phyloP scores from a whole-genome alignment of 2,888 invertebrate genomes.

The Eupithecia subumbrata region DNA sequence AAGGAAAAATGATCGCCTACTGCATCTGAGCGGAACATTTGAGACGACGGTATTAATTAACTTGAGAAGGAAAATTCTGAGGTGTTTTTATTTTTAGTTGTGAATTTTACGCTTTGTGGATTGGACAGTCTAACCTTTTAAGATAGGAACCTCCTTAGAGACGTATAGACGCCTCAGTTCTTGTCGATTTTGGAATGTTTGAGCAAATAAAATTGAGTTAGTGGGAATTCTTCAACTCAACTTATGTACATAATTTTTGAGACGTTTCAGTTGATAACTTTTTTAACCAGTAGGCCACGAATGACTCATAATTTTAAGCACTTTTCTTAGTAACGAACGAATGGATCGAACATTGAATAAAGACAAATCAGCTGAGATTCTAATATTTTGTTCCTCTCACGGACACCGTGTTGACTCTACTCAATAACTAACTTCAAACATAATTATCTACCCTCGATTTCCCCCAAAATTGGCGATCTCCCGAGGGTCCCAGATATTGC shows the following conservation, averaged over 20 bases:
- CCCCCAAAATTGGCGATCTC: constrained; percentile 80
- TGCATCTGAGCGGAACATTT: constrained; percentile 39
- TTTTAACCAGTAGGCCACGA: background rate
- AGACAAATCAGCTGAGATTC: constrained; percentile 18
- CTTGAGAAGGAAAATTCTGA: constrained; percentile 23
- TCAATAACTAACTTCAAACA: constrained; percentile 83
- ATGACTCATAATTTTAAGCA: background rate
- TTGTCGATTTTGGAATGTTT: background rate
- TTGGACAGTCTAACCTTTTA: background rate
- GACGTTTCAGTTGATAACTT: too few species aligned
- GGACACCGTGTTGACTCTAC: constrained; percentile 78
- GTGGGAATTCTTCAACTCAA: background rate
- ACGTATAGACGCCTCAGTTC: background rate
- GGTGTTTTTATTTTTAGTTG: background rate
- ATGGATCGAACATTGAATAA: background rate
- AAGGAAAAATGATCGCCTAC: constrained; percentile 63
- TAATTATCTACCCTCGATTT: constrained; percentile 82
- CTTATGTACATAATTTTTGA: background rate
- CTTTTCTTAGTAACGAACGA: background rate
- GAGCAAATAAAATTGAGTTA: background rate
- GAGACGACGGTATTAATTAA: constrained; percentile 29
- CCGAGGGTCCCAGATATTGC: constrained; percentile 73
- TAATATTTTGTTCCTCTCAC: constrained; percentile 30
- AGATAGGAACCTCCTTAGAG: background rate
- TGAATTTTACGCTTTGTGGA: background rate